phyloP scores from a whole-genome alignment of 1,140 invertebrate species.

The Brachionus rotundiformis region DNA sequence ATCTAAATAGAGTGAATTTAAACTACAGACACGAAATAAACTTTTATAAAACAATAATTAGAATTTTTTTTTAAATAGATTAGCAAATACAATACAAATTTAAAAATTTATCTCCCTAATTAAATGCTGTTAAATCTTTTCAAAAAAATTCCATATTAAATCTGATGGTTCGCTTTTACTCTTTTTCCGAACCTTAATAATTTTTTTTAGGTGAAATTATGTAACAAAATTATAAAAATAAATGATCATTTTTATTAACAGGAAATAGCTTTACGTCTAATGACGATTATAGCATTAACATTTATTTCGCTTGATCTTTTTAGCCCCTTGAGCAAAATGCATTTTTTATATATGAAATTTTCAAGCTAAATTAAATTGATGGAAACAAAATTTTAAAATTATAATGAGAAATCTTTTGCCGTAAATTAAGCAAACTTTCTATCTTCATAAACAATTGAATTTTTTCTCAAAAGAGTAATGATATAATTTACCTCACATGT shows the following conservation, averaged over 20 bases:
- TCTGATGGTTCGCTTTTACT: background rate
- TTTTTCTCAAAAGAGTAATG: background rate
- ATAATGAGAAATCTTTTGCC: background rate
- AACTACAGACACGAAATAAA: no score
- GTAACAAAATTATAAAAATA: no score
- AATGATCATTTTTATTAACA: no score
- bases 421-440: no score
- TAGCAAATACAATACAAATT: no score
- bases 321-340: background rate
- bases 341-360: no score
- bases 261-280: no score
- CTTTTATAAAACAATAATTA: no score
- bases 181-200: background rate
- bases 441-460: no score
- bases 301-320: no score
- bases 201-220: background rate
- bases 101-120: background rate
- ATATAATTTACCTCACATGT: background rate
- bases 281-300: no score
- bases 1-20: background rate
- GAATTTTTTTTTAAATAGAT: background rate
- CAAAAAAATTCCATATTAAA: background rate
- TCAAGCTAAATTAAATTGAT: no score
- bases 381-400: background rate
- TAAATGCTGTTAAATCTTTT: background rate